A percentile compares a stretch with the other conserved stretches of the same genome.
These are phyloP conservation scores for Leptopterna dolabrata DNA, from an alignment of 2,888 invertebrate species.

Conservation along the genomic window DNA sequence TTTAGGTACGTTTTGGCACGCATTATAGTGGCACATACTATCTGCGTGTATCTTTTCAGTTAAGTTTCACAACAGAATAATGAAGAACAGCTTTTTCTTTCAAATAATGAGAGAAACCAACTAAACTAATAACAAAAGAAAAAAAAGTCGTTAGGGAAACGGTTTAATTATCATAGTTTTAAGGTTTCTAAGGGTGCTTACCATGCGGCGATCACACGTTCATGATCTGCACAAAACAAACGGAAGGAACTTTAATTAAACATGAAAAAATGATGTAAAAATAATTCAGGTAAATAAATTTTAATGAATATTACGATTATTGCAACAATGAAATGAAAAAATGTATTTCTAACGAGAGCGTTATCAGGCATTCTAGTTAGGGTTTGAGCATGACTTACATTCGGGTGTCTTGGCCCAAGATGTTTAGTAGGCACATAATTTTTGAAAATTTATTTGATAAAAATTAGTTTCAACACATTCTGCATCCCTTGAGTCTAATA, in stretches of 20 bases:
- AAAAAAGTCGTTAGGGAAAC: neutral
- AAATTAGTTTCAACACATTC: too few species aligned
- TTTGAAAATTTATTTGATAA: too few species aligned
- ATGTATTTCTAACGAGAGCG: too few species aligned
- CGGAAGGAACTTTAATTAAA: neutral
- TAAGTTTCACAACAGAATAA: neutral
- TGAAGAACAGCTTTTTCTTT: neutral
- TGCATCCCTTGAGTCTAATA: too few species aligned
- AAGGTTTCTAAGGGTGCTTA: neutral
- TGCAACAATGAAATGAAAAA: neutral
- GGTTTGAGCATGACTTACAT: too few species aligned
- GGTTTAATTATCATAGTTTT: slow-evolving; percentile 23
- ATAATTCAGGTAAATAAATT: neutral
- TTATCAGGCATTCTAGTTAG: too few species aligned
- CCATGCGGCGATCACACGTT: slow-evolving; percentile 9
- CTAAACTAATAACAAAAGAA: neutral
- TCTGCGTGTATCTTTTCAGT: neutral
- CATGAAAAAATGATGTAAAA: neutral
- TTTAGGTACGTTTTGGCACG: neutral
- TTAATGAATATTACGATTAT: neutral
- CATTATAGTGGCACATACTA: neutral
- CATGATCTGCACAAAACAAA: neutral
- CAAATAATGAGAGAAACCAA: neutral
- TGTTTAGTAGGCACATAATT: too few species aligned
- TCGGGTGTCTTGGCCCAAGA: too few species aligned